phyloP scores from a whole-genome alignment of 1,140 invertebrate genomes.

The Caerostris darwini region DNA sequence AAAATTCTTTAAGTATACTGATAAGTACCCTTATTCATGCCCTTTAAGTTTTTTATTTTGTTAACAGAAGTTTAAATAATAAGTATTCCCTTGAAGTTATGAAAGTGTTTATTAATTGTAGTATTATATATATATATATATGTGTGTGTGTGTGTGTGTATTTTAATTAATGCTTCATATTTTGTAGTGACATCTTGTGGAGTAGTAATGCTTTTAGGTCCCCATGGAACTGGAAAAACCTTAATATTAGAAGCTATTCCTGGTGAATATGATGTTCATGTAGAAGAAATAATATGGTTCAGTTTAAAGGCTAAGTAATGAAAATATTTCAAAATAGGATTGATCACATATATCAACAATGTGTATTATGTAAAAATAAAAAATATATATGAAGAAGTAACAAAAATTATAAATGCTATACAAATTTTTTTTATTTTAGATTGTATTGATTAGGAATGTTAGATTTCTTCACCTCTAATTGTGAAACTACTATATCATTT shows the following conservation, averaged over 20 bases:
- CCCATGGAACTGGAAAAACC: slow-evolving; percentile 84
- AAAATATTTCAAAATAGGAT: neutral
- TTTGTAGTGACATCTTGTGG: neutral
- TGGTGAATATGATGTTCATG: slow-evolving; percentile 60
- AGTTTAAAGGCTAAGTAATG: slow-evolving; percentile 17
- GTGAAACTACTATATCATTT: too few relatives aligned
- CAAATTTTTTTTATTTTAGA: too few relatives aligned
- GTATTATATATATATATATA: neutral
- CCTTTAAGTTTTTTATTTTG: neutral
- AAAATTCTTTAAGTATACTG: neutral
- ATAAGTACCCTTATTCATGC: too few relatives aligned
- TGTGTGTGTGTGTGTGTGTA: neutral
- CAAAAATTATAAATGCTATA: too few relatives aligned
- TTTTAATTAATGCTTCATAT: neutral
- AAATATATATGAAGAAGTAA: neutral
- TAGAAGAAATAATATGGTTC: slow-evolving; percentile 23
- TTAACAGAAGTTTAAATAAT: neutral
- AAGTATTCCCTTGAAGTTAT: neutral
- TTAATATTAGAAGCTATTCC: slow-evolving; percentile 81
- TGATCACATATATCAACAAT: neutral
- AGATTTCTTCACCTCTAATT: too few relatives aligned
- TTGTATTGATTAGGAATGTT: too few relatives aligned
- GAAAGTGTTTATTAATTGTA: neutral
- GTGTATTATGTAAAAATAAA: neutral
- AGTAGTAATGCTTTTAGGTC: slow-evolving; percentile 83